Evolutionary conservation across 2,797 vertebrate genomes (phyloP), one percentile per base, ranked within the genome.

Genomic region (Sus cebifrons): DNA sequence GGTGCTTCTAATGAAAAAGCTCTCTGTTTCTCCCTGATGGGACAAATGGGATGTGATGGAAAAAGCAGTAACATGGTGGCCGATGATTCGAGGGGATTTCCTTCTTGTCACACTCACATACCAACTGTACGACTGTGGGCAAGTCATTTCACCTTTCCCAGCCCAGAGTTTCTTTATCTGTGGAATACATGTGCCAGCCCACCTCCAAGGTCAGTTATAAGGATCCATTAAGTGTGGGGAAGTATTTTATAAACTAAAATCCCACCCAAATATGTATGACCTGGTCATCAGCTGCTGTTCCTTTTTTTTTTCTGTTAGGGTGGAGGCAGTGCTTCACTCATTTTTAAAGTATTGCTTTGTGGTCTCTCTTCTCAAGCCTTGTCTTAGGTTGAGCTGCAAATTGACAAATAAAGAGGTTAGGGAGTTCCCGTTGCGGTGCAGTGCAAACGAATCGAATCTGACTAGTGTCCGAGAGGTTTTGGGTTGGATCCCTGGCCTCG

Each of bases 1-100:
- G 62, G 94, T 93, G 81, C 84, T 97, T 96, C 97, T 96, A 89
- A 96, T 94, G 93, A 64, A 93, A 96, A 90, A 92, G 84, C 71
- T 75, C 23, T 52, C 75, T 73, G 5, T 92, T 86, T 94, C n/a
- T 75, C 83, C 36, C 52, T 86, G 18, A 64, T 68, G 64, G 67
- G 86, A 78, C 17, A 81, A 70, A 74, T 25, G 62, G 77, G 56
- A 60, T 84, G 29, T 65, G 58, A 62, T 29, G 29, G 67, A 58
- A 79, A 58, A 74, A 68, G 8, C 73, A 78, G 3, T 29, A 65
- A 85, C 6, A 25, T 1, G 23, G 65, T n/a, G 40, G n/a, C 32
- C 36, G 78, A 2, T 36, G 82, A 25, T n/a, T 81, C 25, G 6
- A 32, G 15, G 62, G 73, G 10, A 13, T 12, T n/a, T 81, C 17